phyloP scores from a whole-genome alignment of 2,888 invertebrate species.

The Gari tellinella region DNA sequence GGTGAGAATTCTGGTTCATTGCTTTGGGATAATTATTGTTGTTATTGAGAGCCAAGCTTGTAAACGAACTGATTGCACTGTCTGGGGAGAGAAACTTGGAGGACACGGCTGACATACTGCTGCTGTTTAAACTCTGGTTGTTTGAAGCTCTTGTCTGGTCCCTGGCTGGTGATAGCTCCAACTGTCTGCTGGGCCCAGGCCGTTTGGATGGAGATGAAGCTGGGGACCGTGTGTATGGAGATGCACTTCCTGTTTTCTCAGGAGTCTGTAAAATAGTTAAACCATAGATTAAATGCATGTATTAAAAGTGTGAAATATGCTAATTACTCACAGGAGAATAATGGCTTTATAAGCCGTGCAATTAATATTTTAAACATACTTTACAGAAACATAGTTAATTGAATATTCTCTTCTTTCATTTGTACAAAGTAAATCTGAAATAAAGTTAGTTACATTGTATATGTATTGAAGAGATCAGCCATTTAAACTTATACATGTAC shows the following conservation, averaged over 20 bases:
- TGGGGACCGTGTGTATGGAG: conserved; percentile 44
- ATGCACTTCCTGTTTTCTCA: neutral
- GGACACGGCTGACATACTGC: conserved; percentile 10
- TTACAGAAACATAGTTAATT: no score
- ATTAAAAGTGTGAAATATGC: no score
- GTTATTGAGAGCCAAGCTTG: conserved; percentile 36
- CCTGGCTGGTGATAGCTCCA: conserved; percentile 6
- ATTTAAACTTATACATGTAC: no score
- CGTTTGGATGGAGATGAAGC: conserved; percentile 34
- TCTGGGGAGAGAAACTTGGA: conserved; percentile 51
- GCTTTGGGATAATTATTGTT: conserved; percentile 1
- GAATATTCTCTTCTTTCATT: no score
- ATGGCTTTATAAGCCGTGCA: no score
- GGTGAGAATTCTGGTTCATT: neutral
- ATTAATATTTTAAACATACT: no score
- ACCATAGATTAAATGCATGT: no score
- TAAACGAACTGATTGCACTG: conserved; percentile 57
- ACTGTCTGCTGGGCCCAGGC: neutral
- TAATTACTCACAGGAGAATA: no score
- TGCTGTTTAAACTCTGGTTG: conserved; percentile 34
- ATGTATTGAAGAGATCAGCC: no score
- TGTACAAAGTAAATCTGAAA: no score
- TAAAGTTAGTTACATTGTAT: no score
- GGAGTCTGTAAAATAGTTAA: conserved; percentile 15
- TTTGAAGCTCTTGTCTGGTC: conserved; percentile 25